Conservation (phyloP, 2,888 invertebrate species). For the Limenitis arthemis region DNA sequence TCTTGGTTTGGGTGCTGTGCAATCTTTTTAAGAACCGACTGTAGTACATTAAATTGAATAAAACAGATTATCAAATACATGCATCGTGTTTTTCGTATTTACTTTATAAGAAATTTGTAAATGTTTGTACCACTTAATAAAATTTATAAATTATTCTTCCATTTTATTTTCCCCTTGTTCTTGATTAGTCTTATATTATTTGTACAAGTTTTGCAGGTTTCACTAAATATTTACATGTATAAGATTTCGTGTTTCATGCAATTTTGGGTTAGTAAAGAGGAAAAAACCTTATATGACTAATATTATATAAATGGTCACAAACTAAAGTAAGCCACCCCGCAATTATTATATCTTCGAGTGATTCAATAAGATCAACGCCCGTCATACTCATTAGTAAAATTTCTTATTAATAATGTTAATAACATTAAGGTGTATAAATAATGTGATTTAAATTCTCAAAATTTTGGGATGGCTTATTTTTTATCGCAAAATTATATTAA, state of each 20-base stretch:
- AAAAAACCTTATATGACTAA: slow-evolving; percentile 20
- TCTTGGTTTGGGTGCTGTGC: no score
- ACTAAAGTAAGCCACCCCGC: slow-evolving; percentile 16
- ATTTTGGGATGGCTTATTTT: slow-evolving; percentile 23
- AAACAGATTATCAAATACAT: slow-evolving; percentile 8
- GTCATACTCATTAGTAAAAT: not conserved
- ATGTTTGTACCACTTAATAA: slow-evolving; percentile 68
- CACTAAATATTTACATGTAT: slow-evolving; percentile 48
- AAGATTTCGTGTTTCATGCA: slow-evolving; percentile 40
- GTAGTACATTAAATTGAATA: no score
- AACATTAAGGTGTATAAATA: slow-evolving; percentile 4
- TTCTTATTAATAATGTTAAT: slow-evolving; percentile 4
- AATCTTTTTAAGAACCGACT: slow-evolving; percentile 23
- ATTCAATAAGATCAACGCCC: not conserved
- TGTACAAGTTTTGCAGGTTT: slow-evolving; percentile 37
- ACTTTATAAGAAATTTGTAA: slow-evolving; percentile 52
- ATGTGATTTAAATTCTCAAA: not conserved
- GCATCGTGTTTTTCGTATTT: slow-evolving; percentile 33
- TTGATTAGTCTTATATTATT: not conserved
- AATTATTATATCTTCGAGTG: not conserved
- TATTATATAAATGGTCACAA: slow-evolving; percentile 11
- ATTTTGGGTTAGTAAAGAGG: slow-evolving; percentile 38
- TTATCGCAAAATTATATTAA: slow-evolving; percentile 26
- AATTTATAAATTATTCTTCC: slow-evolving; percentile 46
- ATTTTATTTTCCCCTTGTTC: slow-evolving; percentile 36